Conservation (phyloP, 2,113 vertebrate genomes). For the Sturnus vulgaris region DNA sequence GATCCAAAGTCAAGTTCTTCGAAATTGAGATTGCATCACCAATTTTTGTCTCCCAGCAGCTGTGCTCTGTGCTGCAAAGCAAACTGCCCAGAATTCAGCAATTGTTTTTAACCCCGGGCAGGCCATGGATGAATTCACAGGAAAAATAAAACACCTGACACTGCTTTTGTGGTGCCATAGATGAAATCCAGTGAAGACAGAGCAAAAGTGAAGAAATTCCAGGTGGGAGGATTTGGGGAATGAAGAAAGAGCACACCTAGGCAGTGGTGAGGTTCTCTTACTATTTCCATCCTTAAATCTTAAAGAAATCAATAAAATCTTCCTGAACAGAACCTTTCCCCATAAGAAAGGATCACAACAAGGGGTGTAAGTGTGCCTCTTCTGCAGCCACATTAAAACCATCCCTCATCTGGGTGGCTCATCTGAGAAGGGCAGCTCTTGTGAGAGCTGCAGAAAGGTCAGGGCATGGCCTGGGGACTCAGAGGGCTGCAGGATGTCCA, state of each 20-base stretch:
- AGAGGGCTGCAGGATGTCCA: fast-evolving
- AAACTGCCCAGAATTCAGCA: background rate
- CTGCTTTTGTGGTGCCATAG: background rate
- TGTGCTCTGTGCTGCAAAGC: background rate
- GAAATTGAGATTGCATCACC: background rate
- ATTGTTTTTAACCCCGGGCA: background rate
- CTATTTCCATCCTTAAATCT: background rate
- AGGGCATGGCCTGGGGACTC: fast-evolving
- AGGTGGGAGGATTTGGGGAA: background rate
- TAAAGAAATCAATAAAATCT: background rate
- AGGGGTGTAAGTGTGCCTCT: background rate
- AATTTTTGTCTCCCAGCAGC: background rate
- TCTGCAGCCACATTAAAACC: background rate
- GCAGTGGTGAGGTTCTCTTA: background rate
- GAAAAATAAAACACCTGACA: background rate
- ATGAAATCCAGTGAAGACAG: background rate
- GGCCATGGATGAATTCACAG: background rate
- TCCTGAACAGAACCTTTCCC: background rate
- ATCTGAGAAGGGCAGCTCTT: background rate
- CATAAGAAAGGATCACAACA: background rate
- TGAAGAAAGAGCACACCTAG: background rate
- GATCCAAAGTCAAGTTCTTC: background rate
- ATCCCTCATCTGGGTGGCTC: background rate
- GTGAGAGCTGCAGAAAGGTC: background rate
- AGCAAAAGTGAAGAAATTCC: background rate